Evolutionary conservation across 1,140 invertebrate species (phyloP), one percentile per base, ranked within the genome.

Genomic region (Dermatophagoides farinae): DNA sequence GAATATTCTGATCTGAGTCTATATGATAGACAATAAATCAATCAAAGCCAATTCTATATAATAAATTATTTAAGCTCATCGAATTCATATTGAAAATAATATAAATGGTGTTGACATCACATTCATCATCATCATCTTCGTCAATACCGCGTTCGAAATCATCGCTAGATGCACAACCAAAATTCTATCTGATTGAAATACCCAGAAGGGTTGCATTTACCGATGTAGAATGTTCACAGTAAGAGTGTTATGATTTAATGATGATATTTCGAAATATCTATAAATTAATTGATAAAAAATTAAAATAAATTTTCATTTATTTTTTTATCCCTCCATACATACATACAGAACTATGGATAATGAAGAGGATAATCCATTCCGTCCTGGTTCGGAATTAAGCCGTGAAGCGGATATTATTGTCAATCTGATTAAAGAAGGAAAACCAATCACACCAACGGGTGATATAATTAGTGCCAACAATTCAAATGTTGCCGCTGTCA

Each of bases 341-440:
- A 50, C 40, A 47, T 5, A 6, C 16, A 55, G 23, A 37, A 40
- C 22, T 12, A 61, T 61, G 60, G 89, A 95, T 69, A 91, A 85
- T 70, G 88, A 87, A 51, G 88, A 88, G 81, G 91, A 97, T 72
- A 97, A 96, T 74, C 90, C 90, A 31, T 97, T 96, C 77, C 81
- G 88, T 71, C 90, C 90, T 6, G 90, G 91, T 67, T 89, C 90
- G 51, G 88, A 95, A 73, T 74, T 97, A 64, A 89, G 85, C 65
- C 79, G 85, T 68, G 91, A 97, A 73, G 89, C 90, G 18, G 90
- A 96, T 71, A 86, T 92, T 74, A 92, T 97, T 66, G 87, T 96
- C 37, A 86, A 89, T 68, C 77, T 89, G 72, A 91, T 91, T 71
- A 88, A 88, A 73, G 86, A 85, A 61, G 85, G 85, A 46, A 85